Percentiles rank a stretch among this genome's conserved stretches.
phyloP scores from a whole-genome alignment of 1,140 invertebrate genomes.

The Hormaphis cornu region DNA sequence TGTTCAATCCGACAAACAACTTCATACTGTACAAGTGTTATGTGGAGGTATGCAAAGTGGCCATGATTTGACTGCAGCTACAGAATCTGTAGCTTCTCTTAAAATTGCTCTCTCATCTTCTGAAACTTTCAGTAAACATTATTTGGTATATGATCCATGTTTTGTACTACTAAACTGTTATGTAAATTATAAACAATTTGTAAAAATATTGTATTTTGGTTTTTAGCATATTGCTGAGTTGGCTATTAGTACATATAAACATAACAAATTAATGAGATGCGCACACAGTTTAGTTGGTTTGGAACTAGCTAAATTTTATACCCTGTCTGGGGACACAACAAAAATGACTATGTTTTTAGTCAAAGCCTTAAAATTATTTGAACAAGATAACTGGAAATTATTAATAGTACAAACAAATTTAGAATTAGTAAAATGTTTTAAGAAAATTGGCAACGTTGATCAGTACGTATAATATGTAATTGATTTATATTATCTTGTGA shows the following conservation, averaged over 20 bases:
- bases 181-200: not conserved
- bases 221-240: slow-evolving; percentile 77
- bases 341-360: slow-evolving; percentile 81
- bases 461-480: slow-evolving; percentile 43
- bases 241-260: slow-evolving; percentile 93
- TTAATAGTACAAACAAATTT: slow-evolving; percentile 71
- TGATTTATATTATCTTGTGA: too few species aligned
- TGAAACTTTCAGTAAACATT: slow-evolving; percentile 79
- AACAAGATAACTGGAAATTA: slow-evolving; percentile 74
- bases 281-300: slow-evolving; percentile 72
- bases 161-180: not conserved
- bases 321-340: slow-evolving; percentile 70
- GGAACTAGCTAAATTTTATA: slow-evolving; percentile 83
- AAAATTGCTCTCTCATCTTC: slow-evolving; percentile 86
- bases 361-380: slow-evolving; percentile 76
- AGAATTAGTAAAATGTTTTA: slow-evolving; percentile 76
- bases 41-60: slow-evolving; percentile 79
- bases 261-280: slow-evolving; percentile 75
- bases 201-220: not conserved
- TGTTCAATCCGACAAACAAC: slow-evolving; percentile 72
- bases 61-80: slow-evolving; percentile 44
- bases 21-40: slow-evolving; percentile 80
- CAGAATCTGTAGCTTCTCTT: slow-evolving; percentile 71
- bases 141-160: slow-evolving; percentile 52
- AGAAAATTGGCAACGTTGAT: slow-evolving; percentile 62